These are phyloP conservation scores for Rhinogobius similis DNA, from an alignment of 2,113 vertebrate species.

Conservation along the genomic window DNA sequence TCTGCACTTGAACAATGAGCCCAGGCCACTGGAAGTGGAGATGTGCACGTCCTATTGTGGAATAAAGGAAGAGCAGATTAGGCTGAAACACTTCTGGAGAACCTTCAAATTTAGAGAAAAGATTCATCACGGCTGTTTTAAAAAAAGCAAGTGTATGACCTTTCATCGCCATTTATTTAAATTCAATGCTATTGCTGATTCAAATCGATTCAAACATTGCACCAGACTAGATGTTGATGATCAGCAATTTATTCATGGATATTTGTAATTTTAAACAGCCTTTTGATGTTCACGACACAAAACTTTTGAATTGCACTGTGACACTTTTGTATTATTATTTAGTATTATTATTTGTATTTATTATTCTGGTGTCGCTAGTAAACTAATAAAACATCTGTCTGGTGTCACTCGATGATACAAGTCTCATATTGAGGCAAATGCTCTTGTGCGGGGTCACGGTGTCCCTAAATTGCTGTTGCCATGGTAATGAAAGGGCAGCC, in stretches of 20 bases:
- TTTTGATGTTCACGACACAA: no score
- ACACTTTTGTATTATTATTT: neutral
- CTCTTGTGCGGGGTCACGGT: neutral
- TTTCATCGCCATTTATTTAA: no score
- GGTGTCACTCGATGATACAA: conserved; percentile 34
- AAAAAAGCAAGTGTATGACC: no score
- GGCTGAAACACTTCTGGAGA: neutral
- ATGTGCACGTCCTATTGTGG: neutral
- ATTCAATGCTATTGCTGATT: no score
- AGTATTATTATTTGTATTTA: no score
- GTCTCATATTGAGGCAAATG: conserved; percentile 20
- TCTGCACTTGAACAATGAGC: neutral
- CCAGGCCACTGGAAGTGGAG: neutral
- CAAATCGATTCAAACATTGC: no score
- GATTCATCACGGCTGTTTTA: neutral
- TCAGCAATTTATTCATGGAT: no score
- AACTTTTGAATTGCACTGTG: neutral
- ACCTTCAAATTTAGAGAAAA: neutral
- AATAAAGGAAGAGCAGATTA: neutral
- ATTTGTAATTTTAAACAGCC: no score
- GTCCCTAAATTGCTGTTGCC: conserved; percentile 35
- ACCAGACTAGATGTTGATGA: no score
- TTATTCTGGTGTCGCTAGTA: no score
- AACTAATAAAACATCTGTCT: no score
- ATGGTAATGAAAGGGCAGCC: conserved; percentile 18